phyloP scores from a whole-genome alignment of 2,113 vertebrate genomes.

The Eretmochelys imbricata region DNA sequence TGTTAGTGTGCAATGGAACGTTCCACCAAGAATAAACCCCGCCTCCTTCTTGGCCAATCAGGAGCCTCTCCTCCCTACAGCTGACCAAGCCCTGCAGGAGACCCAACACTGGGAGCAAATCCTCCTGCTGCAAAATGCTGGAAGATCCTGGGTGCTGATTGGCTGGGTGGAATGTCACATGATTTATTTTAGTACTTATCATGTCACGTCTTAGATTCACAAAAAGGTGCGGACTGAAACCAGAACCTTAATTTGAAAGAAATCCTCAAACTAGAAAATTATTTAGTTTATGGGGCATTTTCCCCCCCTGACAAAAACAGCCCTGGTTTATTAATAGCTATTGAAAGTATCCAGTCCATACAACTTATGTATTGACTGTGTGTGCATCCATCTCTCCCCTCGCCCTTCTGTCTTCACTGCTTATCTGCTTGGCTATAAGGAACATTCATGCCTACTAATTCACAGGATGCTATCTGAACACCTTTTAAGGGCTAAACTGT shows the following conservation, averaged over 20 bases:
- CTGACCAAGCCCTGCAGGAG: neutral
- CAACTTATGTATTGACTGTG: neutral
- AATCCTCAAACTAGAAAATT: neutral
- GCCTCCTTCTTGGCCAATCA: neutral
- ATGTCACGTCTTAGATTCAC: neutral
- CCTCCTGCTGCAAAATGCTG: neutral
- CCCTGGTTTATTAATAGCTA: neutral
- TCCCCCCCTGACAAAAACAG: neutral
- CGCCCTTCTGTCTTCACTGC: neutral
- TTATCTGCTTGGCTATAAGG: neutral
- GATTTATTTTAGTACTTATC: neutral
- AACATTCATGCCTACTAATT: neutral
- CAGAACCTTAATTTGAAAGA: neutral
- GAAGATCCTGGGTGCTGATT: neutral
- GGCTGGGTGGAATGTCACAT: neutral
- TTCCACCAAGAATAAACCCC: neutral
- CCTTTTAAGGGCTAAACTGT: neutral
- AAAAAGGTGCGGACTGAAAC: neutral
- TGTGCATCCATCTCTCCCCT: neutral
- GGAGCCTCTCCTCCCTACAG: neutral
- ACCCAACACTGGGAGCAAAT: neutral
- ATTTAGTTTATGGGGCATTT: rapidly evolving
- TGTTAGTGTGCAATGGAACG: neutral
- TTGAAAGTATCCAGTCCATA: rapidly evolving
- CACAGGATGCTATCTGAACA: neutral